Evolutionary conservation across 1,140 invertebrate genomes (phyloP).

Genomic region (Drosophila ohnishii): DNA sequence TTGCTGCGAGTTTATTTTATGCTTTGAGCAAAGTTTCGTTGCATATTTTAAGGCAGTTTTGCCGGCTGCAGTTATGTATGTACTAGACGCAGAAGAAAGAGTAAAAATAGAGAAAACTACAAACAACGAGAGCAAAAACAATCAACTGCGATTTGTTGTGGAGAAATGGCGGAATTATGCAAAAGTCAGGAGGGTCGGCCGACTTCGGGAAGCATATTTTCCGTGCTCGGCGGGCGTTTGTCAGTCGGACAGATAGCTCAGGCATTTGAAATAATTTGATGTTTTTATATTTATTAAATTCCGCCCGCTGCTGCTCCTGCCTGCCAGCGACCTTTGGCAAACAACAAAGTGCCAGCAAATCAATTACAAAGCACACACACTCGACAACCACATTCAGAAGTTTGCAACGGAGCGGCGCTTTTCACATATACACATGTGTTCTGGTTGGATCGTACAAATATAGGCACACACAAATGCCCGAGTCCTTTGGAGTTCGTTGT

Average conservation of each 20-base stretch:
- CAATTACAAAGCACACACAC: slow-evolving; percentile 66
- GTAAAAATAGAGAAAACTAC: slow-evolving; percentile 7
- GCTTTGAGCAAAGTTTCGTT: slow-evolving; percentile 81
- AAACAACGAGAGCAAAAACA: slow-evolving; percentile 61
- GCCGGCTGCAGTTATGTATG: slow-evolving; percentile 69
- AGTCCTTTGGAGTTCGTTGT: slow-evolving; percentile 68
- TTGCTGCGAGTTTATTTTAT: slow-evolving; percentile 78
- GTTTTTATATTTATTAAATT: slow-evolving; percentile 82
- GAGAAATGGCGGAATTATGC: slow-evolving; percentile 80
- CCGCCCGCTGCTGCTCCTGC: slow-evolving; percentile 9
- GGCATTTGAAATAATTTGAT: slow-evolving; percentile 81
- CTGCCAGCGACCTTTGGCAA: slow-evolving; percentile 42
- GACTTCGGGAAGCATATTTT: slow-evolving; percentile 57
- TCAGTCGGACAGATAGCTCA: slow-evolving; percentile 60
- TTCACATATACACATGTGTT: slow-evolving; percentile 13
- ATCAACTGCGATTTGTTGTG: slow-evolving; percentile 81
- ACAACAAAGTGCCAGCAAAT: slow-evolving; percentile 79
- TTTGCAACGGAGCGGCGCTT: slow-evolving; percentile 5
- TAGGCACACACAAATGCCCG: slow-evolving; percentile 5
- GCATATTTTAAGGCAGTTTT: slow-evolving; percentile 79
- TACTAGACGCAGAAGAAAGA: slow-evolving; percentile 20
- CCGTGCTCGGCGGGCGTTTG: slow-evolving; percentile 70
- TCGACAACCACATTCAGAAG: slow-evolving; percentile 42
- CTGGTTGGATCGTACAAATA: slow-evolving; percentile 17
- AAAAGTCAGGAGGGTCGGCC: slow-evolving; percentile 42